phyloP scores from a whole-genome alignment of 2,797 vertebrate genomes.

The Helostoma temminkii region DNA sequence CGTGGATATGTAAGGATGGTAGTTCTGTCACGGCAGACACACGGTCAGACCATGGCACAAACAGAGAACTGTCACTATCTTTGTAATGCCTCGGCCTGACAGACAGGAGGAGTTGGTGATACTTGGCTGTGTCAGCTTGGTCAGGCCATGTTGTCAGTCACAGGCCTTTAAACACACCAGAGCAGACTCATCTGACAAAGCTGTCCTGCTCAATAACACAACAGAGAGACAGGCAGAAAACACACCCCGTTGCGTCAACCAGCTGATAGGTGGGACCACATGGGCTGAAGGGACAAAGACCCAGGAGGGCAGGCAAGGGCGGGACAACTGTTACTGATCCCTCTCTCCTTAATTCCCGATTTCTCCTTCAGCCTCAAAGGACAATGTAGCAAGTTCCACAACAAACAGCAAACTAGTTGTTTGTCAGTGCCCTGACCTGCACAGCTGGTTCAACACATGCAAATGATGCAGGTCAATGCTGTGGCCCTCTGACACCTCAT shows the following conservation, averaged over 20 bases:
- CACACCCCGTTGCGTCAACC: conserved; percentile 55
- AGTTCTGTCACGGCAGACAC: conserved; percentile 15
- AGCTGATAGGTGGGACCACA: conserved; percentile 57
- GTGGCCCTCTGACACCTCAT: conserved; percentile 24
- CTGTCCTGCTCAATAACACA: conserved; percentile 68
- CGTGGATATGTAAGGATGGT: not conserved
- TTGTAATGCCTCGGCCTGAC: conserved; percentile 55
- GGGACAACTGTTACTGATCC: conserved; percentile 74
- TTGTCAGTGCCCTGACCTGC: conserved; percentile 46
- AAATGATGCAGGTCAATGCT: conserved; percentile 49
- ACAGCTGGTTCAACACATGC: conserved; percentile 73
- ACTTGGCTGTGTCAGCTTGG: conserved; percentile 68
- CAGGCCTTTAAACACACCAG: conserved; percentile 58
- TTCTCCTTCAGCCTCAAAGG: conserved; percentile 68
- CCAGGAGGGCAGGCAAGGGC: conserved; percentile 72
- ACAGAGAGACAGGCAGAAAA: conserved; percentile 58
- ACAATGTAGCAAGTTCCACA: conserved; percentile 35
- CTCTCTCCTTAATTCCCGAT: conserved; percentile 37
- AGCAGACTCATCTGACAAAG: conserved; percentile 66
- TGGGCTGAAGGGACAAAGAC: conserved; percentile 47
- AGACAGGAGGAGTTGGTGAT: conserved; percentile 65
- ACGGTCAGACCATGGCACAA: conserved; percentile 30
- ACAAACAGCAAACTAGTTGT: conserved; percentile 35
- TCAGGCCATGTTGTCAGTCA: conserved; percentile 70
- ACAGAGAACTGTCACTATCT: conserved; percentile 59